These are phyloP conservation scores for Uloborus diversus DNA, from an alignment of 1,140 invertebrate species.

Conservation along the genomic window DNA sequence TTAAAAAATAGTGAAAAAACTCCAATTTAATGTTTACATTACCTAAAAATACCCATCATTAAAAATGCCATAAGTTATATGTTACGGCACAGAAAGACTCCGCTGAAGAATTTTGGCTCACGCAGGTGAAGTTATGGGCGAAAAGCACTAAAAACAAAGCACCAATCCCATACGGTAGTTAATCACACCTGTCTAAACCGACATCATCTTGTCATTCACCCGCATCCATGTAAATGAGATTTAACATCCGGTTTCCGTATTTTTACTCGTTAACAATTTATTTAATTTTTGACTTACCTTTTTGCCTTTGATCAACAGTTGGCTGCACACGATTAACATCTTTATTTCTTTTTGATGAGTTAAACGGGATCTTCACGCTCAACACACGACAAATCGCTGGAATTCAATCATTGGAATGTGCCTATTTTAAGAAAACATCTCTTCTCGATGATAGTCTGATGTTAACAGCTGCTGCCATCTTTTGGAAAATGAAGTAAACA, in stretches of 20 bases:
- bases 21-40: too few species aligned
- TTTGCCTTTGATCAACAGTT: not conserved
- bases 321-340: not conserved
- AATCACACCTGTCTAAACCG: not conserved
- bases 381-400: slow-evolving; percentile 19
- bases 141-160: too few species aligned
- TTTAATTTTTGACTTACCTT: not conserved
- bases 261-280: not conserved
- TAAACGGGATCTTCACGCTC: not conserved
- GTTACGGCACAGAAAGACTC: not conserved
- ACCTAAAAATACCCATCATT: not conserved
- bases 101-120: not conserved
- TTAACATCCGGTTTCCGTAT: not conserved
- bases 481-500: not conserved
- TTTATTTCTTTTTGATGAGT: not conserved
- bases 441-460: not conserved
- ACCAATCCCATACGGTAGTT: not conserved
- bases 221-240: not conserved
- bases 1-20: not conserved
- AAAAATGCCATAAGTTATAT: not conserved
- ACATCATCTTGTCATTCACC: not conserved
- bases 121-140: too few species aligned
- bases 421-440: slow-evolving; percentile 10
- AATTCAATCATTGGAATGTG: slow-evolving; percentile 42
- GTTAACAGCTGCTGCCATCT: slow-evolving; percentile 30